These are phyloP conservation scores for Tragulus kanchil DNA, from an alignment of 2,113 vertebrate genomes.

Conservation along the genomic window DNA sequence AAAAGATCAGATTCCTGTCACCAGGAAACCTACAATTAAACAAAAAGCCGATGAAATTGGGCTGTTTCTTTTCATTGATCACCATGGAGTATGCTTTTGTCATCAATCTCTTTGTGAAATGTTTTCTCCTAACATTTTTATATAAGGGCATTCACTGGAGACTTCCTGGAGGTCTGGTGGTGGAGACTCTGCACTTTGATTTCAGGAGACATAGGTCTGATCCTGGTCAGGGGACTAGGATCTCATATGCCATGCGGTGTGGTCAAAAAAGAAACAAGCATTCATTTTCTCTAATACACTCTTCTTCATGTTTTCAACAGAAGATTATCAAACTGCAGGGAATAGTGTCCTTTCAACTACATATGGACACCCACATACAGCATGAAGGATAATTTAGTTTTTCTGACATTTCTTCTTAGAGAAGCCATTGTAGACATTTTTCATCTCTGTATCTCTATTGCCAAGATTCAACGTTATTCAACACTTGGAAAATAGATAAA, in stretches of 20 bases:
- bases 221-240: neutral
- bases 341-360: neutral
- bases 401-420: constrained; percentile 49
- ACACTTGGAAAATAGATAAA: constrained; percentile 58
- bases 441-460: constrained; percentile 61
- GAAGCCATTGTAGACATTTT: constrained; percentile 42
- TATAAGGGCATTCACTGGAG: neutral
- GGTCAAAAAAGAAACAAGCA: neutral
- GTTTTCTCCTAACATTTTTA: neutral
- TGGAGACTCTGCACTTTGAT: neutral
- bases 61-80: constrained; percentile 8
- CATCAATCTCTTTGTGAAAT: neutral
- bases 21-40: neutral
- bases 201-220: neutral
- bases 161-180: neutral
- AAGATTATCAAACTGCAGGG: constrained; percentile 55
- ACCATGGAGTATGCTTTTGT: neutral
- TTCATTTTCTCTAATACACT: neutral
- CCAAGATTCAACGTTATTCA: constrained; percentile 64
- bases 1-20: neutral
- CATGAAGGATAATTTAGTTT: constrained; percentile 40
- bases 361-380: neutral
- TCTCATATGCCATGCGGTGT: neutral
- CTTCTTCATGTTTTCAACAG: constrained; percentile 11
- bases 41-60: too few species aligned